Conservation (phyloP, 2,888 invertebrate genomes). For the Folsomia manolachei region DNA sequence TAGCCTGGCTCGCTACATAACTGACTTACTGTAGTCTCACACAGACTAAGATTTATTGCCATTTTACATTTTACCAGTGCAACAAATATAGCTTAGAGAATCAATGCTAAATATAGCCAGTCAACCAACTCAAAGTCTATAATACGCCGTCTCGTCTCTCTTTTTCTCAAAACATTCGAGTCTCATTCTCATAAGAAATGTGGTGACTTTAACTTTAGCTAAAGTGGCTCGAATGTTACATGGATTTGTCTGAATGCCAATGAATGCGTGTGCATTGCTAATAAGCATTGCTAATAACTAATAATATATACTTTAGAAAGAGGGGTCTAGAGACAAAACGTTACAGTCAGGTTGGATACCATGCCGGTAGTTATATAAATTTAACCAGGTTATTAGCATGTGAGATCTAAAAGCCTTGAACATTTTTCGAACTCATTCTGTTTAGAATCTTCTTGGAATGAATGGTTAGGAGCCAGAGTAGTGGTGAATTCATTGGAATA, state of each 20-base stretch:
- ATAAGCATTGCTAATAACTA: not conserved
- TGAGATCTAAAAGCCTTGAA: conserved; percentile 7
- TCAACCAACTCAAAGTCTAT: not conserved
- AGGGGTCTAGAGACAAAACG: too few relatives aligned
- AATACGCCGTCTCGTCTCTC: too few relatives aligned
- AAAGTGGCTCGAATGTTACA: too few relatives aligned
- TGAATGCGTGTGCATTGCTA: not conserved
- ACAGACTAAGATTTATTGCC: not conserved
- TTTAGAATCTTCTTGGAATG: too few relatives aligned
- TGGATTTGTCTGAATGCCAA: not conserved
- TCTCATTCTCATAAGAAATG: too few relatives aligned
- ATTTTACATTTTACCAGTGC: conserved; percentile 6
- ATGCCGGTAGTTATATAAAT: too few relatives aligned
- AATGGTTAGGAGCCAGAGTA: too few relatives aligned
- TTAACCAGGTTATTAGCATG: conserved; percentile 10
- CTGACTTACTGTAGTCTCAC: not conserved
- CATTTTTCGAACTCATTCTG: conserved; percentile 5
- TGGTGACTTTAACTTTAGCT: not conserved
- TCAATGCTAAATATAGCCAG: conserved; percentile 1
- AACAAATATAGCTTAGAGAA: not conserved
- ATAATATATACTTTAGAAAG: not conserved
- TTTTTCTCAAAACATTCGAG: too few relatives aligned
- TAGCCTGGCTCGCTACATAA: not conserved
- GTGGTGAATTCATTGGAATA: not conserved
- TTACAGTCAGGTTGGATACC: too few relatives aligned